Conservation (phyloP, 2,888 invertebrate species). For the Acrobasis repandana region DNA sequence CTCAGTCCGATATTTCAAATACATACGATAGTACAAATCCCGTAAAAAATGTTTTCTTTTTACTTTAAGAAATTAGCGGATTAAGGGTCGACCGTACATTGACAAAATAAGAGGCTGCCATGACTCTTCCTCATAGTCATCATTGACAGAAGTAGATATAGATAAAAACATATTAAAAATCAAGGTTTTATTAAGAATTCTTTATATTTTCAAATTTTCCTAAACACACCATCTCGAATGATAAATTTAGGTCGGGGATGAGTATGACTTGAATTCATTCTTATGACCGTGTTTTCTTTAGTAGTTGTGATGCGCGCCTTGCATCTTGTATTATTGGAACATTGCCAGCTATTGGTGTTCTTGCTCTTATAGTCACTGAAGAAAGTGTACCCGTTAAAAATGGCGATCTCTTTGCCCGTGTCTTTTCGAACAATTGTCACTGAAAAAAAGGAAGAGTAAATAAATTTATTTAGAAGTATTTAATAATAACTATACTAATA, state of each 20-base stretch:
- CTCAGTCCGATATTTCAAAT: too few relatives aligned
- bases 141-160: too few relatives aligned
- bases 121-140: too few relatives aligned
- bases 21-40: too few relatives aligned
- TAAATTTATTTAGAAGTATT: not conserved
- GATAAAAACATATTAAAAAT: too few relatives aligned
- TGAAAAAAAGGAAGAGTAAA: conserved; percentile 11
- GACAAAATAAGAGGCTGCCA: too few relatives aligned
- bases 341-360: conserved; percentile 19
- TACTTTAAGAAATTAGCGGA: too few relatives aligned
- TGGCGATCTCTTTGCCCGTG: conserved; percentile 23
- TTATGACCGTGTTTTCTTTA: conserved; percentile 9
- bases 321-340: conserved; percentile 20
- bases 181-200: too few relatives aligned
- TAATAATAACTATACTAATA: not conserved
- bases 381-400: conserved; percentile 25
- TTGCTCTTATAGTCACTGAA: conserved; percentile 3
- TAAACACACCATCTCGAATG: conserved; percentile 15
- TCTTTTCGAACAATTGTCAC: conserved; percentile 23
- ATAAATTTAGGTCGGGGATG: conserved; percentile 16
- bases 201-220: not conserved
- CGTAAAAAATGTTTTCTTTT: too few relatives aligned
- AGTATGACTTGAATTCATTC: conserved; percentile 9
- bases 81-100: too few relatives aligned
- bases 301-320: conserved; percentile 19